These are phyloP conservation scores for Spilosoma lubricipeda DNA, from an alignment of 2,888 invertebrate genomes.

Conservation along the genomic window DNA sequence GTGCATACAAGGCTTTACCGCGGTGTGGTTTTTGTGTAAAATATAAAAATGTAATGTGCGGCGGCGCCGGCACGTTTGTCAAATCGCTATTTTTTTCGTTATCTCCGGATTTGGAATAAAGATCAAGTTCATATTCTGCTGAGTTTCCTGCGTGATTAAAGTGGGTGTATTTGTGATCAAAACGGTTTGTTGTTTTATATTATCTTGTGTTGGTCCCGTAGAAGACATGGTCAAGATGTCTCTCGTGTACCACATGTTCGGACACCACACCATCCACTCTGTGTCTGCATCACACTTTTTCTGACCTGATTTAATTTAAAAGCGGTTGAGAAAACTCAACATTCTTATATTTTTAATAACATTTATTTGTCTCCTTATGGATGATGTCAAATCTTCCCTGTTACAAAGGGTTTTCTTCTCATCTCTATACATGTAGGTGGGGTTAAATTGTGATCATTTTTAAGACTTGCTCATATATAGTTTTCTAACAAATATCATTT, in stretches of 20 bases:
- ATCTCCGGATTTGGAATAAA: slow-evolving; percentile 63
- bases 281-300: slow-evolving; percentile 58
- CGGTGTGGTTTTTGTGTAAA: slow-evolving; percentile 80
- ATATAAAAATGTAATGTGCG: slow-evolving; percentile 70
- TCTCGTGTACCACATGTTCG: slow-evolving; percentile 81
- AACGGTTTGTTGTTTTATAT: slow-evolving; percentile 64
- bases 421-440: slow-evolving; percentile 77
- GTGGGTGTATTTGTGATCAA: slow-evolving; percentile 56
- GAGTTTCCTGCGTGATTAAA: slow-evolving; percentile 52
- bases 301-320: slow-evolving; percentile 58
- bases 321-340: slow-evolving; percentile 35
- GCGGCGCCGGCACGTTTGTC: slow-evolving; percentile 85
- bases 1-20: slow-evolving; percentile 69
- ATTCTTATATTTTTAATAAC: slow-evolving; percentile 36
- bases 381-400: slow-evolving; percentile 38
- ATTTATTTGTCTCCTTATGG: slow-evolving; percentile 46
- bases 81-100: slow-evolving; percentile 76
- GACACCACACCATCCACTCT: slow-evolving; percentile 64
- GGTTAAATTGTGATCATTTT: slow-evolving; percentile 67
- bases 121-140: slow-evolving; percentile 63
- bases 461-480: slow-evolving; percentile 42
- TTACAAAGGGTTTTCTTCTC: slow-evolving; percentile 61
- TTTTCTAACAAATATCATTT: slow-evolving; percentile 21
- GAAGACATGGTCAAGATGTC: slow-evolving; percentile 79
- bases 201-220: slow-evolving; percentile 60